These are phyloP conservation scores for Muricea muricata DNA, from an alignment of 92 coral and sea anemone species.

Conservation along the genomic window DNA sequence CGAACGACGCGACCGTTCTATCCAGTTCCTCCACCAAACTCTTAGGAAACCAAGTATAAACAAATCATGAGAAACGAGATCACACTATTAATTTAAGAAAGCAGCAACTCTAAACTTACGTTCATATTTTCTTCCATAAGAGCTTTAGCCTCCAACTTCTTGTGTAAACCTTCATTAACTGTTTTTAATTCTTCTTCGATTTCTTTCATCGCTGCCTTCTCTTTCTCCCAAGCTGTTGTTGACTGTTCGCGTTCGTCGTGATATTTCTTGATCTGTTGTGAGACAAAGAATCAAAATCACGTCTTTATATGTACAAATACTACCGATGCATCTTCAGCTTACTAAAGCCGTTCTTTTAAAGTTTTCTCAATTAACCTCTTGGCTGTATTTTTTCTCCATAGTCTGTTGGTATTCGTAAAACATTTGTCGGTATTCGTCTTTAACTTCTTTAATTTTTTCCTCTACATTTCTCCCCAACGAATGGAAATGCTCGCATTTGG, in stretches of 20 bases:
- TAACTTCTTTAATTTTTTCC: conserved; percentile 15
- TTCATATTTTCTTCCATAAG: conserved; percentile 19
- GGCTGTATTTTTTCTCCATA: conserved; percentile 22
- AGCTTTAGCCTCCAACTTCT: conserved; percentile 12
- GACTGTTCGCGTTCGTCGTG: neutral
- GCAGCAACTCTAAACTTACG: no score
- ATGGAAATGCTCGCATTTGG: neutral
- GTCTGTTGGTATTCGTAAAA: neutral
- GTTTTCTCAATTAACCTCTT: neutral
- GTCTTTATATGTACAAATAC: no score
- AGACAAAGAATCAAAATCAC: neutral
- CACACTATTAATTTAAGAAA: no score
- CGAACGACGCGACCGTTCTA: conserved; percentile 8
- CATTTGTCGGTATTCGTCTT: neutral
- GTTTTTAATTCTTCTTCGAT: neutral
- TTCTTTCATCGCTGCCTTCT: neutral
- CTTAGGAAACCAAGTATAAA: conserved; percentile 18
- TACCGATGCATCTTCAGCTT: no score
- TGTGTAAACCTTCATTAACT: conserved; percentile 12
- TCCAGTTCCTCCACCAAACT: conserved; percentile 16
- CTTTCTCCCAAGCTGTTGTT: neutral
- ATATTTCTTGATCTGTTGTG: neutral
- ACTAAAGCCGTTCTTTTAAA: no score
- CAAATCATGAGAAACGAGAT: neutral
- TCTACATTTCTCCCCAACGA: conserved; percentile 22